These are phyloP conservation scores for Cyanistes caeruleus DNA, from an alignment of 2,113 vertebrate genomes.

Conservation along the genomic window DNA sequence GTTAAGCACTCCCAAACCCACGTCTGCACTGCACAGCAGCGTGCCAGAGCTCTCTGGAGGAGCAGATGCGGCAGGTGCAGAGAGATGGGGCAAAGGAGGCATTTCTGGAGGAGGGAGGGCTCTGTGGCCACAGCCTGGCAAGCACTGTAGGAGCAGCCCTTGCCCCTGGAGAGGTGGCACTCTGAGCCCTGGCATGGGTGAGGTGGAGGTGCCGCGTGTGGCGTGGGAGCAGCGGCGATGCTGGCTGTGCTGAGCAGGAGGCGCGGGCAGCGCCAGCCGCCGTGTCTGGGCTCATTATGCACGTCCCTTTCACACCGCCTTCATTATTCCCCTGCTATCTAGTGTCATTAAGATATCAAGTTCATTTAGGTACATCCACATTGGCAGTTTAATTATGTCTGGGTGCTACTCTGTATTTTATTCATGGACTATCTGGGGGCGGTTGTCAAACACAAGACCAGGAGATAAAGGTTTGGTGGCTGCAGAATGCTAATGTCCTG, in stretches of 20 bases:
- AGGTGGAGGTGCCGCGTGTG: rapidly evolving
- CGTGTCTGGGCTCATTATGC: constrained; percentile 56
- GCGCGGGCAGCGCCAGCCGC: neutral
- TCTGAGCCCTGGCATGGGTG: rapidly evolving
- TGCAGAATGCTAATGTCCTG: constrained; percentile 74
- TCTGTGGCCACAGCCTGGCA: rapidly evolving
- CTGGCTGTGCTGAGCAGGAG: neutral
- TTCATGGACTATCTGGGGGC: constrained; percentile 74
- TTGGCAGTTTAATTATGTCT: constrained; percentile 82
- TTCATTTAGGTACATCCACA: constrained; percentile 78
- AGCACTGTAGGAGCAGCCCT: neutral
- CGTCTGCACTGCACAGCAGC: neutral
- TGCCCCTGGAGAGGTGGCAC: neutral
- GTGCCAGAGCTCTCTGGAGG: neutral
- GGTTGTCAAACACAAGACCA: constrained; percentile 71
- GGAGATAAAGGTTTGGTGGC: constrained; percentile 68
- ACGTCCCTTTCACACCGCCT: constrained; percentile 22
- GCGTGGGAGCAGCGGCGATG: rapidly evolving
- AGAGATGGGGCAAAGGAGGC: neutral
- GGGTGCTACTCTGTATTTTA: constrained; percentile 73
- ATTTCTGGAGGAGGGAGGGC: neutral
- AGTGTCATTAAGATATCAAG: constrained; percentile 80
- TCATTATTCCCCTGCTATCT: constrained; percentile 67
- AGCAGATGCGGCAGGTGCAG: neutral
- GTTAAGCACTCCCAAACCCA: neutral